Evolutionary conservation across 1,140 invertebrate genomes (phyloP).

Genomic region (Trissolcus basalis): DNA sequence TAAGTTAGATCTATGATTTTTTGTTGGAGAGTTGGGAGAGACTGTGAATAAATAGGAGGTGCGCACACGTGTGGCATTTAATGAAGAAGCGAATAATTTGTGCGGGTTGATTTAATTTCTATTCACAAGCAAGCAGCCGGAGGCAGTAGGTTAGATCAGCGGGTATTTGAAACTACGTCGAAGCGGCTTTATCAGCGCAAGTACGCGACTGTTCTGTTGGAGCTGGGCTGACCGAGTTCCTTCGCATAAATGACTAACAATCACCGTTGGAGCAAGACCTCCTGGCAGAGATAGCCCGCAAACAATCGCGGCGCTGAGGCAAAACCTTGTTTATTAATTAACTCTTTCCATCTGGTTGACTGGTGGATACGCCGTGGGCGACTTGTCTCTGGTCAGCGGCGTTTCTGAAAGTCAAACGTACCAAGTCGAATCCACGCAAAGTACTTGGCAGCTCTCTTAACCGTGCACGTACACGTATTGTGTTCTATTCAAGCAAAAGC

Average conservation of each 20-base stretch:
- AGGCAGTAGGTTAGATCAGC: constrained; percentile 16
- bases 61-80: too few relatives aligned
- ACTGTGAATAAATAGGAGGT: too few relatives aligned
- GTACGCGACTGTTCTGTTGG: constrained; percentile 37
- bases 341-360: constrained; percentile 35
- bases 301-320: constrained; percentile 27
- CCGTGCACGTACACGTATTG: constrained; percentile 33
- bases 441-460: constrained; percentile 31
- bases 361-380: constrained; percentile 38
- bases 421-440: constrained; percentile 30
- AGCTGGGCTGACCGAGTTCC: constrained; percentile 20
- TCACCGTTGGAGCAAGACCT: constrained; percentile 10
- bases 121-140: not conserved
- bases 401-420: constrained; percentile 45
- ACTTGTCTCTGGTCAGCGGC: constrained; percentile 39
- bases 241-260: constrained; percentile 53
- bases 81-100: too few relatives aligned
- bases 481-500: constrained; percentile 49
- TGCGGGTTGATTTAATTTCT: too few relatives aligned
- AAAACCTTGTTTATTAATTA: constrained; percentile 60
- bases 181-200: constrained; percentile 30
- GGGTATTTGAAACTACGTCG: constrained; percentile 17
- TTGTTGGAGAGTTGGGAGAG: too few relatives aligned
- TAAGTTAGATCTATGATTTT: too few relatives aligned
- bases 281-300: constrained; percentile 21